Conservation (phyloP, 2,797 vertebrate species). For the Helostoma temminkii region DNA sequence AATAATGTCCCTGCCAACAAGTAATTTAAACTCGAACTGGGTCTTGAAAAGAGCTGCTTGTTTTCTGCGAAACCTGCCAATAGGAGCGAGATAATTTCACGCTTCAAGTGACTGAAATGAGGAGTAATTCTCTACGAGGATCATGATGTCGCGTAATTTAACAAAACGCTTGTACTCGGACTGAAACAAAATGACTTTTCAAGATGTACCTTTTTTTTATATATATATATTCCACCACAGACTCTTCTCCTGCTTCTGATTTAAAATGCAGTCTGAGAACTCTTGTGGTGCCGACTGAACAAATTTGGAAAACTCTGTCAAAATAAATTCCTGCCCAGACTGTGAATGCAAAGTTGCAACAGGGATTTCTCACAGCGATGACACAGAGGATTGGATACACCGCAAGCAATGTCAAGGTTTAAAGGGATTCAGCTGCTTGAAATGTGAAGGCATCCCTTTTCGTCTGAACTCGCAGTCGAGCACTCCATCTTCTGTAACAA, state of each 20-base stretch:
- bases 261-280: not conserved
- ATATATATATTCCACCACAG: not conserved
- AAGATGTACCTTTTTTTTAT: not conserved
- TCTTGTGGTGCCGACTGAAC: not conserved
- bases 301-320: conserved; percentile 1
- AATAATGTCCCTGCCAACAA: conserved; percentile 21
- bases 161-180: conserved; percentile 33
- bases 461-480: not conserved
- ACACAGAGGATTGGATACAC: conserved; percentile 18
- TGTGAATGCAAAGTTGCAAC: conserved; percentile 5
- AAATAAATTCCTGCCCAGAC: conserved; percentile 1
- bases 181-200: conserved; percentile 14
- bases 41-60: conserved; percentile 39
- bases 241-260: not conserved
- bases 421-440: conserved; percentile 24
- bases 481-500: conserved; percentile 44
- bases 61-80: conserved; percentile 47
- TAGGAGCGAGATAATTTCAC: conserved; percentile 63
- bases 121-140: conserved; percentile 42
- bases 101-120: conserved; percentile 59
- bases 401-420: not conserved
- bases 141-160: conserved; percentile 52
- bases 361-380: not conserved
- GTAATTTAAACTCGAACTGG: conserved; percentile 40
- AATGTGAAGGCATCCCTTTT: conserved; percentile 23